Conservation (phyloP, 2,797 vertebrate genomes). For the Toxotes lorentzi region DNA sequence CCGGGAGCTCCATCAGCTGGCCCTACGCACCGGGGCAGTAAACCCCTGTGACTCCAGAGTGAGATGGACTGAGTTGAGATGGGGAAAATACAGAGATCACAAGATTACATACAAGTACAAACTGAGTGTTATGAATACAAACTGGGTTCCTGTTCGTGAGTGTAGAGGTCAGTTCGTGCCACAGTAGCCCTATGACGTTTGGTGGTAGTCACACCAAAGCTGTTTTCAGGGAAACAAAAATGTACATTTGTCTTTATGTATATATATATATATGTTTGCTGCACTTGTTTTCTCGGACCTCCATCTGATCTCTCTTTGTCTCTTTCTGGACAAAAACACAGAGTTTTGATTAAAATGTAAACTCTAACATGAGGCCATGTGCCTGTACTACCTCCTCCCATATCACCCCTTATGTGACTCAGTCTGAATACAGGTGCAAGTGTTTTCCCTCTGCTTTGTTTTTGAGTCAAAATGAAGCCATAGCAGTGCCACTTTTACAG, state of each 20-base stretch:
- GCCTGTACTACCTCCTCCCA: slow-evolving; percentile 81
- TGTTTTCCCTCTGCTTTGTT: slow-evolving; percentile 40
- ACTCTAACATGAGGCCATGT: slow-evolving; percentile 66
- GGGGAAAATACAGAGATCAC: slow-evolving; percentile 33
- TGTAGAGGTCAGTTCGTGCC: slow-evolving; percentile 22
- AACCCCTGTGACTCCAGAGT: slow-evolving; percentile 26
- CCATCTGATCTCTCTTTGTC: slow-evolving; percentile 56
- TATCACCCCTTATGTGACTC: slow-evolving; percentile 69
- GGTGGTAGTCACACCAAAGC: slow-evolving; percentile 40
- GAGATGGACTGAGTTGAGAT: slow-evolving; percentile 56
- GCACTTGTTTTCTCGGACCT: slow-evolving; percentile 61
- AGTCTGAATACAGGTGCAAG: slow-evolving; percentile 61
- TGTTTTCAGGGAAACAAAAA: slow-evolving; percentile 57
- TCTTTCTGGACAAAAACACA: slow-evolving; percentile 48
- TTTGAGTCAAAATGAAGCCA: slow-evolving; percentile 50
- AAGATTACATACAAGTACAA: slow-evolving; percentile 35
- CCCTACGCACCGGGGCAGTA: slow-evolving; percentile 91
- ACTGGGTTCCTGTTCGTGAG: slow-evolving; percentile 18
- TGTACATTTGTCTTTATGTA: slow-evolving; percentile 12
- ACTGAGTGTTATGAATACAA: slow-evolving; percentile 45
- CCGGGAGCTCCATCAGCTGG: slow-evolving; percentile 97
- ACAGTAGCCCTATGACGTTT: slow-evolving; percentile 26
- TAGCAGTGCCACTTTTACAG: slow-evolving; percentile 35
- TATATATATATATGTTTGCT: slow-evolving; percentile 9
- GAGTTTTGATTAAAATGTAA: slow-evolving; percentile 61